phyloP scores from a whole-genome alignment of 2,797 vertebrate genomes.

The Gadopsis marmoratus region DNA sequence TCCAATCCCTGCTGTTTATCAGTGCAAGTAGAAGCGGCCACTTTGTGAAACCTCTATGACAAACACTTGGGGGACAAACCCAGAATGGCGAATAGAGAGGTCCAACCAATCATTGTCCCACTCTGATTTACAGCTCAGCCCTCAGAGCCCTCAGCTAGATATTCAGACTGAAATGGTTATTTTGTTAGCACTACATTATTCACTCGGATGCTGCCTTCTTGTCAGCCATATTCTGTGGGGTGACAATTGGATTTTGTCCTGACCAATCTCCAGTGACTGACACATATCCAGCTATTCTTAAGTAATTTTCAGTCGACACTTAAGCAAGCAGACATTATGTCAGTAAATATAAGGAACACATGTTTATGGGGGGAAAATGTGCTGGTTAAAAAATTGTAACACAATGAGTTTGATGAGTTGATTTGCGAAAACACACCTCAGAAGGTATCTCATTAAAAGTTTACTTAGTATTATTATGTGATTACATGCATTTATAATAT shows the following conservation, averaged over 20 bases:
- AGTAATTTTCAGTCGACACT: neutral
- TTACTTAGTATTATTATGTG: neutral
- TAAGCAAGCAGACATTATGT: neutral
- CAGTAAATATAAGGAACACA: neutral
- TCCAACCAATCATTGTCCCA: constrained; percentile 48
- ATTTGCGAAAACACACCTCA: neutral
- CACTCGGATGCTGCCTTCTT: constrained; percentile 30
- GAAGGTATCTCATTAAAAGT: neutral
- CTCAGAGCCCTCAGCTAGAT: constrained; percentile 29
- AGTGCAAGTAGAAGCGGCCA: constrained; percentile 67
- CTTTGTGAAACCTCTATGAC: constrained; percentile 72
- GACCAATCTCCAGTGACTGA: constrained; percentile 14
- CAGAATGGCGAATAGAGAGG: constrained; percentile 49
- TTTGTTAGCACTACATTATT: constrained; percentile 47
- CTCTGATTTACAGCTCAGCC: constrained; percentile 65
- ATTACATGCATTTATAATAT: neutral
- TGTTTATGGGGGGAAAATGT: neutral
- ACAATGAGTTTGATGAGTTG: neutral
- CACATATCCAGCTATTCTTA: neutral
- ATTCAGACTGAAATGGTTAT: constrained; percentile 21
- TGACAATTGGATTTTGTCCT: constrained; percentile 18
- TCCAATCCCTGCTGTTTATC: constrained; percentile 84
- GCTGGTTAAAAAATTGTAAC: neutral
- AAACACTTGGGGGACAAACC: constrained; percentile 70
- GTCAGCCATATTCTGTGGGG: constrained; percentile 20